Evolutionary conservation across 2,113 vertebrate species (phyloP).

Genomic region (Malurus alboscapulatus): DNA sequence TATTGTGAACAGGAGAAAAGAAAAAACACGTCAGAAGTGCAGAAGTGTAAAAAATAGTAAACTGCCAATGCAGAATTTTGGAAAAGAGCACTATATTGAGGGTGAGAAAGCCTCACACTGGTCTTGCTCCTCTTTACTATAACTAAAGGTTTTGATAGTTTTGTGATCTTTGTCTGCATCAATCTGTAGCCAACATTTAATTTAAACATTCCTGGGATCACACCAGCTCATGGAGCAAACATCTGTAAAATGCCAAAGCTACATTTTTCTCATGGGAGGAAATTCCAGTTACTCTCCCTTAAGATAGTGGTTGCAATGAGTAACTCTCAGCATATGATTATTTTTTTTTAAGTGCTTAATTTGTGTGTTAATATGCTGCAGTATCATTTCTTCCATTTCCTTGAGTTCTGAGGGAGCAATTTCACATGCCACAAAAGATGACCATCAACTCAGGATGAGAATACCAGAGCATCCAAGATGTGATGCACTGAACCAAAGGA

Average conservation of each 20-base stretch:
- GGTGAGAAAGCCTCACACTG: accelerated
- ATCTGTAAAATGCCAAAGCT: background rate
- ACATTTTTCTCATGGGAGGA: background rate
- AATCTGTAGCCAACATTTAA: background rate
- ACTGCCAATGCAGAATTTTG: background rate
- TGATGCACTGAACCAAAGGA: background rate
- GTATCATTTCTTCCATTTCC: background rate
- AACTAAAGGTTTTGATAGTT: background rate
- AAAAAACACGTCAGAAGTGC: background rate
- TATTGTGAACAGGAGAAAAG: background rate
- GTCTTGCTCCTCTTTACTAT: background rate
- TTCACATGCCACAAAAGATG: background rate
- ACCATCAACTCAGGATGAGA: background rate
- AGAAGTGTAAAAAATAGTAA: background rate
- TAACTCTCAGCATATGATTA: background rate
- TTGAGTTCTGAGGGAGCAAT: background rate
- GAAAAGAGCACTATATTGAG: background rate
- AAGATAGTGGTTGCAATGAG: background rate
- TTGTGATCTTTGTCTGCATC: background rate
- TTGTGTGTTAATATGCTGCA: background rate
- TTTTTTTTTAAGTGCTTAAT: background rate
- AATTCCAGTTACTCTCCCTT: background rate
- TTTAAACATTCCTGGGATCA: background rate
- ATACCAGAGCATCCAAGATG: background rate
- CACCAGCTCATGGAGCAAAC: background rate